Base-by-base conservation (phyloP, 2,888 invertebrate genomes). In the Selenia dentaria region DNA sequence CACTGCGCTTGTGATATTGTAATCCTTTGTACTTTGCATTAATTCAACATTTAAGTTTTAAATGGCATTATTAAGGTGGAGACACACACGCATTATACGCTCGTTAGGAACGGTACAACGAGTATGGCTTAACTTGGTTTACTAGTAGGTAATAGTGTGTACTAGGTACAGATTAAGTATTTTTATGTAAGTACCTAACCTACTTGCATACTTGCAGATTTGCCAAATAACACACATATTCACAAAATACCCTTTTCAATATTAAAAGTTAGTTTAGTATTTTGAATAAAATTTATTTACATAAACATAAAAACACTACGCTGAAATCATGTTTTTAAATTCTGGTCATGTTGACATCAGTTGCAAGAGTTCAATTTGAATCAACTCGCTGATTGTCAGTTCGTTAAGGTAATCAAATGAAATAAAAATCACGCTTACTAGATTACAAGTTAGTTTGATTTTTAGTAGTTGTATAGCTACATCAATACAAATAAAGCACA, bases 1-100 rank as follows among this genome's bases (percentile, higher is more conserved):
- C 64, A 70, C 68, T 65, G 66, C 64, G 70, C 70, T 76, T 71
- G 12, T 16, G 13, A 33, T 33, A 27, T 26, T 33, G 35, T 39
- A 45, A 45, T 39, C 43, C 43, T 73, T 75, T 67, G 59, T 67
- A 69, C 74, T 80, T 80, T 78, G 74, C 78, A 79, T 82, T 74
- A 73, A 76, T 79, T 74, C 73, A 67, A 59, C 72, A 72, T 78
- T 76, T 70, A 67, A 77, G 71, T 78, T 78, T 71, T 62, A 64
- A 73, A 79, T 73, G 61, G 67, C 70, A 71, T 77, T 73, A 77
- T 79, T 72, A 72, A 73, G 66, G 57, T 38, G 34, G 13, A 25
- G 26, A 38, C 20, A 31, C 26, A 26, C 35, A 9, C 24, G 18
- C 18, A 22, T 27, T 26, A 36, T 36, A 16, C 18, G 36, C 16